These are phyloP conservation scores for Aphaenogaster ashmeadi DNA, from an alignment of 1,140 invertebrate species.

Conservation along the genomic window DNA sequence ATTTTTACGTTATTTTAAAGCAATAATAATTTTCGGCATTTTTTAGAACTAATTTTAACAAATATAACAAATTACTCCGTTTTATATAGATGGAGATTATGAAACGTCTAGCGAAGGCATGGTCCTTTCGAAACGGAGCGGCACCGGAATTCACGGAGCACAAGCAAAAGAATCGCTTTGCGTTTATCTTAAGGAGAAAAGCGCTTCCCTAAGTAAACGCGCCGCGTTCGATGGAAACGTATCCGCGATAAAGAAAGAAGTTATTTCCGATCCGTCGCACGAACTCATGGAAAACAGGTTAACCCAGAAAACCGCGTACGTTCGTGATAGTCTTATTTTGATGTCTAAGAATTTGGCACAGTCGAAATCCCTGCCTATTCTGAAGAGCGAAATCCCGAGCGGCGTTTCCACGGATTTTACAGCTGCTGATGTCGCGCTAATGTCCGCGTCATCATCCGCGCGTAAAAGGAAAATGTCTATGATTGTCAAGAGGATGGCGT, in stretches of 20 bases:
- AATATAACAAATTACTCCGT: neutral
- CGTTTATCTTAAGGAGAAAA: conserved; percentile 8
- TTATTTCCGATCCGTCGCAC: neutral
- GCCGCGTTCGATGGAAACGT: neutral
- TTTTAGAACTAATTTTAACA: too few species aligned
- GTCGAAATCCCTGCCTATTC: conserved; percentile 62
- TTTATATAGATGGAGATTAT: conserved; percentile 68
- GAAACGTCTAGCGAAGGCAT: conserved; percentile 77
- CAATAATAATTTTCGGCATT: neutral
- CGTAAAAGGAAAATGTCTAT: conserved; percentile 63
- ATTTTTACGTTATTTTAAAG: neutral
- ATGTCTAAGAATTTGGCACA: neutral
- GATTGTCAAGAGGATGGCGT: conserved; percentile 61
- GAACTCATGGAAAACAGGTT: conserved; percentile 14
- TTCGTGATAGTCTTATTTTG: neutral
- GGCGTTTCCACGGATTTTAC: neutral
- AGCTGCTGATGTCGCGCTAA: neutral
- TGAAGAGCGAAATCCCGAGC: conserved; percentile 18
- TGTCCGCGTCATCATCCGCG: conserved; percentile 63
- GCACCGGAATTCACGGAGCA: neutral
- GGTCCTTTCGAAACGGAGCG: conserved; percentile 24
- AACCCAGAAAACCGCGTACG: neutral
- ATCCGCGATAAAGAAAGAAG: conserved; percentile 24
- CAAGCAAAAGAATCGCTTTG: conserved; percentile 1
- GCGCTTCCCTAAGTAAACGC: conserved; percentile 3